Conservation (phyloP, 2,113 vertebrate genomes). For the Hystrix cristata region DNA sequence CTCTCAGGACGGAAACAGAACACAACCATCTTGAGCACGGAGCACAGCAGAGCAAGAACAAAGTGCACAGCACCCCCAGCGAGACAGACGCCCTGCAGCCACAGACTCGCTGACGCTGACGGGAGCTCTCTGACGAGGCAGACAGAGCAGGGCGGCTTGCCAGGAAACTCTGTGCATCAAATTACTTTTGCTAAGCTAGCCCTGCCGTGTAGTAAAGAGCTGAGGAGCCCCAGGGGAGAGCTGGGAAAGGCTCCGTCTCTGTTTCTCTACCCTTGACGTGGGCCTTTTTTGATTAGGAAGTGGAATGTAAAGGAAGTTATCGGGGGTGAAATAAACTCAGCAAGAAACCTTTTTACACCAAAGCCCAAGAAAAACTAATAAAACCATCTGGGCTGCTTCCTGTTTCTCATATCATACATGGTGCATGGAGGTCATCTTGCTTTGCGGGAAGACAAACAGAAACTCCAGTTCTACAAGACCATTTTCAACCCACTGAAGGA, state of each 20-base stretch:
- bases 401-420: conserved; percentile 48
- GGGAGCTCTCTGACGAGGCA: conserved; percentile 80
- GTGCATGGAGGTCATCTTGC: conserved; percentile 17
- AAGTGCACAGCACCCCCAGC: conserved; percentile 58
- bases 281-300: conserved; percentile 80
- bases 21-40: conserved; percentile 16
- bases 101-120: conserved; percentile 71
- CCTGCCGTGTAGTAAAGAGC: conserved; percentile 72
- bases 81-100: conserved; percentile 73
- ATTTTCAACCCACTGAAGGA: neutral
- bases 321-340: conserved; percentile 78
- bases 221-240: conserved; percentile 77
- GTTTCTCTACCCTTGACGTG: conserved; percentile 73
- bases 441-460: conserved; percentile 60
- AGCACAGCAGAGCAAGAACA: conserved; percentile 65
- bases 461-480: conserved; percentile 1
- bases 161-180: conserved; percentile 81
- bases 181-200: conserved; percentile 81
- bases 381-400: conserved; percentile 48
- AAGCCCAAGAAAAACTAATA: conserved; percentile 72
- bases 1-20: neutral
- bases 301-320: conserved; percentile 76
- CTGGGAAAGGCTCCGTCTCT: conserved; percentile 76
- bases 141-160: conserved; percentile 72
- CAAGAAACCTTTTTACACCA: conserved; percentile 75